phyloP scores from a whole-genome alignment of 2,888 invertebrate genomes.

The Caradrina kadenii region DNA sequence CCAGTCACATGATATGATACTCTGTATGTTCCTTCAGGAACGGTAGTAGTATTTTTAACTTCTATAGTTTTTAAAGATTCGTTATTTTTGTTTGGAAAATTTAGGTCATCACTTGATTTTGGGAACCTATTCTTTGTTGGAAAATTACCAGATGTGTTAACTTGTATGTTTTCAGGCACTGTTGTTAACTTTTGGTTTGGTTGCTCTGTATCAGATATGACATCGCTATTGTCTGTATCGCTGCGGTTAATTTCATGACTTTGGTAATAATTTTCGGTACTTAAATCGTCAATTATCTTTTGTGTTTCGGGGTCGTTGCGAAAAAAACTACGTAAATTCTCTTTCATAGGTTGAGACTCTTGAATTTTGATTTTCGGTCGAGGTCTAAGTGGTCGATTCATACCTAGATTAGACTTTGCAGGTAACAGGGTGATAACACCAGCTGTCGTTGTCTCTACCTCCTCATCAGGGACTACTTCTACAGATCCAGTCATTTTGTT shows the following conservation, averaged over 20 bases:
- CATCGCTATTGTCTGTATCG: constrained; percentile 70
- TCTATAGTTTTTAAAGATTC: constrained; percentile 60
- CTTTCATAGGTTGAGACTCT: constrained; percentile 77
- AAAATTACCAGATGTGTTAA: constrained; percentile 61
- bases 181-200: constrained; percentile 68
- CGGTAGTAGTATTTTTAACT: constrained; percentile 59
- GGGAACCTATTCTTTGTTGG: constrained; percentile 79
- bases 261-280: constrained; percentile 75
- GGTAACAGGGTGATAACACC: constrained; percentile 92
- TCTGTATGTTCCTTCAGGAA: constrained; percentile 86
- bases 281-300: constrained; percentile 74
- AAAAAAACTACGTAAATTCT: constrained; percentile 81
- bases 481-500: constrained; percentile 84
- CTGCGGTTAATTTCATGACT: constrained; percentile 67
- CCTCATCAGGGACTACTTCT: constrained; percentile 86
- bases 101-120: constrained; percentile 81
- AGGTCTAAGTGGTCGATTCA: constrained; percentile 93
- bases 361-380: constrained; percentile 87
- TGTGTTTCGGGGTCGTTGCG: constrained; percentile 73
- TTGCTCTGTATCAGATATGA: constrained; percentile 67
- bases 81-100: constrained; percentile 64
- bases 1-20: constrained; percentile 88
- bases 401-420: constrained; percentile 94
- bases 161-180: constrained; percentile 69
- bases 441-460: constrained; percentile 82